Evolutionary conservation across 2,888 invertebrate species (phyloP).

Genomic region (Thecophora atra): DNA sequence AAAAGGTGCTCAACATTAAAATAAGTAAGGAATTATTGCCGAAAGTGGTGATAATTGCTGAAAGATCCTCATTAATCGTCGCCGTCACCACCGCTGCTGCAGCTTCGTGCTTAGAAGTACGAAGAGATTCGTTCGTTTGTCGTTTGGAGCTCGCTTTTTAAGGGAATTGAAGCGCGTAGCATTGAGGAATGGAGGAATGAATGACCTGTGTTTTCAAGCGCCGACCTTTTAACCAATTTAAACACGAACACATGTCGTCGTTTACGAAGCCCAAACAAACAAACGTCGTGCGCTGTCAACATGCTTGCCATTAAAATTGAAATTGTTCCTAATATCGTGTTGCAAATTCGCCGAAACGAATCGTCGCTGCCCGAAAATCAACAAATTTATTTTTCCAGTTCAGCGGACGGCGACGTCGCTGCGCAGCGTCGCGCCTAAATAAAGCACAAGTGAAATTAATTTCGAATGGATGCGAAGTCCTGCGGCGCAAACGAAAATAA

Average conservation of each 20-base stretch:
- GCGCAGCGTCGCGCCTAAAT: not conserved
- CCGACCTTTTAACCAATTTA: no score
- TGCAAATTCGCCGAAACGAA: constrained; percentile 2
- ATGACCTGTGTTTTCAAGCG: no score
- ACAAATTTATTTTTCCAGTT: constrained; percentile 6
- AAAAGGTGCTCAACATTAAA: constrained; percentile 2
- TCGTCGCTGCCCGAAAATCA: not conserved
- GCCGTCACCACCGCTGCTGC: no score
- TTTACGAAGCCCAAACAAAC: not conserved
- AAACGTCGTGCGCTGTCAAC: not conserved
- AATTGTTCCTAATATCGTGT: constrained; percentile 17
- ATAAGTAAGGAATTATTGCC: not conserved
- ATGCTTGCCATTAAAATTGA: constrained; percentile 7
- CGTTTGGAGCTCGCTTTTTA: no score
- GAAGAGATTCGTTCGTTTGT: no score
- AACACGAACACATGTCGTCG: constrained; percentile 1
- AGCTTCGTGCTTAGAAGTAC: no score
- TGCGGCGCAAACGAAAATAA: constrained; percentile 19
- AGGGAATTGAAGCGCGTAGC: no score
- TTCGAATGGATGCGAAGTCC: constrained; percentile 7
- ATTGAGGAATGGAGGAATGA: no score
- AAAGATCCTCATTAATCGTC: constrained; percentile 26
- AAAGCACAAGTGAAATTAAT: constrained; percentile 2
- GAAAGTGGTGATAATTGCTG: constrained; percentile 20
- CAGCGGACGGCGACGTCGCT: not conserved